phyloP scores from a whole-genome alignment of 2,797 vertebrate species.

The Emys orbicularis region DNA sequence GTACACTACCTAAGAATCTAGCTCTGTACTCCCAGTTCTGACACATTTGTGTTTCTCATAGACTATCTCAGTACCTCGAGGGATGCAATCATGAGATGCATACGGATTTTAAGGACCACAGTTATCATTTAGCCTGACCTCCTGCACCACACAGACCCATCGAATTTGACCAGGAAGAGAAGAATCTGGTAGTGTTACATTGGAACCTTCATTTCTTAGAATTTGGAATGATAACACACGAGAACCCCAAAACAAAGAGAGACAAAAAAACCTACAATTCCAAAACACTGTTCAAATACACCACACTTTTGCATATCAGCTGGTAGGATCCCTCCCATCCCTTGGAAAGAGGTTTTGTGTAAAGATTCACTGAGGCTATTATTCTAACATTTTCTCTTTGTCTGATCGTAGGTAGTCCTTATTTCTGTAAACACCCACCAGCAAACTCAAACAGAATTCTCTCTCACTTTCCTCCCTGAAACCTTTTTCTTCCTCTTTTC shows the following conservation, averaged over 20 bases:
- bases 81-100: neutral
- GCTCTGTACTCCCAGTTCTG: conserved; percentile 3
- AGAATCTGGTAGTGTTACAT: neutral
- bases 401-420: accelerated
- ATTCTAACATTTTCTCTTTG: neutral
- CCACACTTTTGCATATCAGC: neutral
- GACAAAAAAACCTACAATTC: neutral
- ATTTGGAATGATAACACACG: neutral
- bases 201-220: neutral
- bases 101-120: neutral
- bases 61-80: neutral
- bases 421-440: neutral
- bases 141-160: neutral
- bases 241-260: neutral
- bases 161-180: neutral
- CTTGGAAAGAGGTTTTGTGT: accelerated
- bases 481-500: neutral
- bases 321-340: neutral
- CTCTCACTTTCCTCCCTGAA: neutral
- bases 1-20: neutral
- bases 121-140: neutral
- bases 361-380: accelerated
- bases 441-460: neutral
- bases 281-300: neutral
- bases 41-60: neutral